A percentile compares a stretch with the other conserved stretches of the same genome.
Conservation (phyloP, 2,888 invertebrate species). For the Cremastinae sp. region DNA sequence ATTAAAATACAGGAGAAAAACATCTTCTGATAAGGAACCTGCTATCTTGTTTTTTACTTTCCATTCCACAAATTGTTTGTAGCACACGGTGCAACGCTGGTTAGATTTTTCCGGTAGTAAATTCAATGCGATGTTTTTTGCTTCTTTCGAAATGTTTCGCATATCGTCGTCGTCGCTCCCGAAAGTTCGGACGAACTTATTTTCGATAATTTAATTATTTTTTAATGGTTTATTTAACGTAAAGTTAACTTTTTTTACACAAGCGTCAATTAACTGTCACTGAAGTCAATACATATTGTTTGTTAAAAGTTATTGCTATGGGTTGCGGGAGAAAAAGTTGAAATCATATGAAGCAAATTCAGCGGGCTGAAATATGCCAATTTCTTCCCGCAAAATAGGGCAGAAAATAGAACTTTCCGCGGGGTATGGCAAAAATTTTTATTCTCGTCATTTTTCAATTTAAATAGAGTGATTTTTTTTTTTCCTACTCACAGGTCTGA, state of each 20-base stretch:
- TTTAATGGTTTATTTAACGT: too few relatives aligned
- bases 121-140: not conserved
- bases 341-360: constrained; percentile 12
- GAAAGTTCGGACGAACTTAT: not conserved
- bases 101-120: constrained; percentile 24
- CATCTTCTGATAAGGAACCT: constrained; percentile 11
- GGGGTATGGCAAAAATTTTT: constrained; percentile 13
- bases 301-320: constrained; percentile 27
- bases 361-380: constrained; percentile 16
- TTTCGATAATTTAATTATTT: too few relatives aligned
- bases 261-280: not conserved
- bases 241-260: constrained; percentile 11
- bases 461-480: too few relatives aligned
- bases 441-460: too few relatives aligned
- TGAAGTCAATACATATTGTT: too few relatives aligned
- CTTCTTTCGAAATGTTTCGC: constrained; percentile 10
- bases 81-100: not conserved
- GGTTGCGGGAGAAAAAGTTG: not conserved
- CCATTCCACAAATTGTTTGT: constrained; percentile 8
- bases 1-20: constrained; percentile 21
- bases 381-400: constrained; percentile 20
- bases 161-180: constrained; percentile 1
- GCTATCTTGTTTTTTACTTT: not conserved
- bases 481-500: too few relatives aligned
- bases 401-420: constrained; percentile 16